Base-by-base conservation (phyloP, 2,797 vertebrate genomes). In the Chanos chanos region DNA sequence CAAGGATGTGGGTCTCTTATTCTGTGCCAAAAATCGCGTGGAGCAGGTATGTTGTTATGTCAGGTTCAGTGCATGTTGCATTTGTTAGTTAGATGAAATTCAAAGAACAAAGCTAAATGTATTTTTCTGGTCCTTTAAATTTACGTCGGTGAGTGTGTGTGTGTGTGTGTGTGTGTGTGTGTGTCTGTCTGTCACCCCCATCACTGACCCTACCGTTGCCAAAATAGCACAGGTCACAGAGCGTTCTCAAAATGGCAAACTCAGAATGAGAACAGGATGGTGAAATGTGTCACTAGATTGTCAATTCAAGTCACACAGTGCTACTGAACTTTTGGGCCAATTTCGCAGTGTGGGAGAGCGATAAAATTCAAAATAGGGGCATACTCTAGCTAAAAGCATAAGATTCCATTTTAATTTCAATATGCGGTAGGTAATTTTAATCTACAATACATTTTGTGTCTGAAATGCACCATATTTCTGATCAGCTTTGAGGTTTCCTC, bases 171-270 rank as follows among this genome's bases (percentile, higher is more conserved):
- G n/a, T 12, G 63, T 68, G 66, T 74, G 61, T 66, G 73, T 72
- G 66, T 64, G 75, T 72, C 34, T 62, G 70, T 72, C 68, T 68
- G 63, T 16, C 36, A n/a, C n/a, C n/a, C 34, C n/a, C 37, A 37
- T 37, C n/a, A 15, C 13, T 37, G 34, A 37, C 34, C n/a, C 34
- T 5, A n/a, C 12, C n/a, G 43, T 21, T 48, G 72, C 72, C 72
- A 72, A 72, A 68, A 75, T 57, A 79, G 81, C 75, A 78, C 76
- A 76, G 85, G 79, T 85, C 84, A 81, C 59, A 52, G 80, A 78
- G 67, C 55, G 1, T 43, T 73, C 48, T 53, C 15, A 51, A 51
- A 33, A 18, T n/a, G n/a, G n/a, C n/a, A 15, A 30, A 21, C 0
- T 4, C 9, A 6, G 76, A 82, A 82, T 72, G 66, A 75, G 54